Percentiles rank a stretch among this genome's conserved stretches.
These are phyloP conservation scores for Tauraco erythrolophus DNA, from an alignment of 2,113 vertebrate species.

Conservation along the genomic window DNA sequence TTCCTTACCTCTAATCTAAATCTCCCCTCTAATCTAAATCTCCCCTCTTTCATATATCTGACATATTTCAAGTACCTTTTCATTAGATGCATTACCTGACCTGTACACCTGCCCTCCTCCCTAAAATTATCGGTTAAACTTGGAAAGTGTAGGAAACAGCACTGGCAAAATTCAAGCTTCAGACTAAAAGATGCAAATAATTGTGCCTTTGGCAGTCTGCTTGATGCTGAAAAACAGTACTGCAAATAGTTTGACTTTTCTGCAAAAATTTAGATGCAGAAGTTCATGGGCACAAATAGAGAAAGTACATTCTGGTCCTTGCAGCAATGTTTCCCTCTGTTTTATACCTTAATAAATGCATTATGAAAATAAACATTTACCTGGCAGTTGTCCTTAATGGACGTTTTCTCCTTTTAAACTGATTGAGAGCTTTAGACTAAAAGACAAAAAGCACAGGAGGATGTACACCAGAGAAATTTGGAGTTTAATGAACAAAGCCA, in stretches of 20 bases:
- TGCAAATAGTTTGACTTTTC: not conserved
- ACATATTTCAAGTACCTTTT: not conserved
- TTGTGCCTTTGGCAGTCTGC: not conserved
- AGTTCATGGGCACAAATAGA: not conserved
- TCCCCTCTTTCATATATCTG: not conserved
- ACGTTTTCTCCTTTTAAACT: conserved; percentile 15
- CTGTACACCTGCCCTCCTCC: not conserved
- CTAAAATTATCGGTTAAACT: not conserved
- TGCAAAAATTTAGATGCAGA: not conserved
- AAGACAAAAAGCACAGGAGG: not conserved
- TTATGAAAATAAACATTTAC: conserved; percentile 42
- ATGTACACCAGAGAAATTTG: not conserved
- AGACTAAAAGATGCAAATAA: not conserved
- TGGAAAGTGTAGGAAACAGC: not conserved
- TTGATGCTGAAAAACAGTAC: not conserved
- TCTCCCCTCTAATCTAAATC: too few relatives aligned
- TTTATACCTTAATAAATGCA: not conserved
- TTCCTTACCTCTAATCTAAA: too few relatives aligned
- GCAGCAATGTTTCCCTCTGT: not conserved
- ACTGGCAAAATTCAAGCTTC: not conserved
- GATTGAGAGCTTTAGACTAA: not conserved
- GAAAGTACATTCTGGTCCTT: not conserved
- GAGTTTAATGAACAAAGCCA: conserved; percentile 60
- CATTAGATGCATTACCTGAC: not conserved
- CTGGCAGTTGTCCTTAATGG: not conserved